A percentile compares a stretch with the other conserved stretches of the same genome.
Conservation (phyloP, 2,888 invertebrate genomes). For the Cryptus armator region DNA sequence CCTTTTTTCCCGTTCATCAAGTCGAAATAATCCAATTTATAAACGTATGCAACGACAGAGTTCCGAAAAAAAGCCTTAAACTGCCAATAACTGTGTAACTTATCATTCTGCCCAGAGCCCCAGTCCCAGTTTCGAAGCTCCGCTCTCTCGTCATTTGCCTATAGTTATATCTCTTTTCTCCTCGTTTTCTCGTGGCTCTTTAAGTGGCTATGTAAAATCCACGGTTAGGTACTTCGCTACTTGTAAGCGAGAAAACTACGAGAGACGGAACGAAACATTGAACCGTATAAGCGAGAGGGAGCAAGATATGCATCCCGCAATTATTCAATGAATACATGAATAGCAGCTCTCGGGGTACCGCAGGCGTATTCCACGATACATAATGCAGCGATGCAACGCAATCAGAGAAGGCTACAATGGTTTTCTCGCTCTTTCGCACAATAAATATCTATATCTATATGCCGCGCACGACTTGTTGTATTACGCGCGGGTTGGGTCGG, state of each 20-base stretch:
- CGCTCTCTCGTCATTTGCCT: neutral
- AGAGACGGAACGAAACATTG: conserved; percentile 19
- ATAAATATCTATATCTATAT: conserved; percentile 42
- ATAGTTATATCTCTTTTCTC: neutral
- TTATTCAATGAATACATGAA: conserved; percentile 83
- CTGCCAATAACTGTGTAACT: conserved; percentile 4
- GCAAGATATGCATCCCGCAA: conserved; percentile 78
- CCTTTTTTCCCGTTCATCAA: neutral
- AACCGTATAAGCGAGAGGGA: conserved; percentile 62
- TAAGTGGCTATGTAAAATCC: conserved; percentile 22
- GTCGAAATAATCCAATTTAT: neutral
- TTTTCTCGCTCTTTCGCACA: conserved; percentile 48
- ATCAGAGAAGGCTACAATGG: conserved; percentile 67
- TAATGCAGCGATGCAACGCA: conserved; percentile 69
- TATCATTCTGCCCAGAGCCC: neutral
- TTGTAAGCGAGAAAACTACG: conserved; percentile 27
- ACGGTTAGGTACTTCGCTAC: conserved; percentile 34
- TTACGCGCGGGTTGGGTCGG: conserved; percentile 25
- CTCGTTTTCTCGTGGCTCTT: conserved; percentile 22
- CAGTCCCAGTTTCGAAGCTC: neutral
- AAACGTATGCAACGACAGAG: neutral
- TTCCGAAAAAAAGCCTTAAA: neutral
- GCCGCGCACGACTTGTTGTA: conserved; percentile 63
- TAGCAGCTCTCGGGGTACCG: conserved; percentile 70
- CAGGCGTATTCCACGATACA: conserved; percentile 69